Conservation (phyloP, 2,113 vertebrate genomes). For the Chroicocephalus ridibundus region DNA sequence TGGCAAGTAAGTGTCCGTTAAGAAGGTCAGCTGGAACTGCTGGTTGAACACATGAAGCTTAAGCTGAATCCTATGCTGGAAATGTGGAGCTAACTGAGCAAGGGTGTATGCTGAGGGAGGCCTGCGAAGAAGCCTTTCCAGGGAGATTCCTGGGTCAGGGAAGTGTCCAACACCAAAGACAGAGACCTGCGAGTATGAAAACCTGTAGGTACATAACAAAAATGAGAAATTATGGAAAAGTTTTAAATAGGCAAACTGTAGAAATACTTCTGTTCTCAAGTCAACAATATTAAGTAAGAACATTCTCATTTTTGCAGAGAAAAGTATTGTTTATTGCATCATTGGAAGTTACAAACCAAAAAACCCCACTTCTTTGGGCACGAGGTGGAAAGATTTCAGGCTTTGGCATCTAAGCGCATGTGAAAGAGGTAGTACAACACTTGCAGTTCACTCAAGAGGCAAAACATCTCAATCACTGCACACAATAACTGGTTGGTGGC, state of each 20-base stretch:
- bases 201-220: neutral
- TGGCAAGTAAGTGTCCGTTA: neutral
- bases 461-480: rapidly evolving
- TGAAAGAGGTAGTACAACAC: neutral
- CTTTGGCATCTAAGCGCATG: neutral
- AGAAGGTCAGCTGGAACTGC: neutral
- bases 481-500: no score
- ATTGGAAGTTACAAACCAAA: neutral
- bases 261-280: neutral
- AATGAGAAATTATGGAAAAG: neutral
- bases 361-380: rapidly evolving
- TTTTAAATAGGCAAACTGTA: neutral
- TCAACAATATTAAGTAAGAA: neutral
- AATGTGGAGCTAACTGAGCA: neutral
- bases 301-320: neutral
- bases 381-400: neutral
- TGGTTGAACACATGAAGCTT: neutral
- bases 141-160: neutral
- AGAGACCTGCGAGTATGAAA: neutral
- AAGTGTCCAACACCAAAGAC: neutral
- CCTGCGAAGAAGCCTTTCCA: neutral
- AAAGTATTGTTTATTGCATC: neutral
- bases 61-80: neutral
- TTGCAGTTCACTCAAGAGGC: neutral
- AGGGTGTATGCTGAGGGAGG: neutral